Base-by-base conservation (phyloP, 2,888 invertebrate species). In the Watsonalla binaria region DNA sequence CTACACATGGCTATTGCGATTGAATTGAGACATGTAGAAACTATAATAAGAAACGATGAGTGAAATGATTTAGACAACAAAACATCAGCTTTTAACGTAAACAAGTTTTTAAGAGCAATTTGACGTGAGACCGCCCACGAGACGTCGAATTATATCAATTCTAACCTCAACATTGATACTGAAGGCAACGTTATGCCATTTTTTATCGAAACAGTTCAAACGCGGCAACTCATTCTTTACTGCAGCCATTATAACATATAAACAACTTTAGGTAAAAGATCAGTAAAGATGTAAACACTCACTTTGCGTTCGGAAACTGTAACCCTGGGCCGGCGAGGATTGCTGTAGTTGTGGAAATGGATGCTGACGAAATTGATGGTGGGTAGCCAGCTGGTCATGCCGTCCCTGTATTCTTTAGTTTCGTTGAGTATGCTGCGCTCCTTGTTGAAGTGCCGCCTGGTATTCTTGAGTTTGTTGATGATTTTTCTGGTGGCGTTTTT, bases 301-400 rank as follows among this genome's bases (percentile, higher is more conserved):
- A 88, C 87, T 82, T 84, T 86, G 74, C 71, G 74, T 77, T 86
- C 84, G 50, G 82, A 77, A 56, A 81, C 72, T 45, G 80, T 70
- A 46, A 72, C 72, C 33, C 78, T 78, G 46, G 66, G 69, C 63
- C 72, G 75, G 45, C 64, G 60, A 45, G 63, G 59, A 46, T 70
- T 77, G 56, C 71, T 81, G 66, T 81, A 84, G 60, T 79, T 79
- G 65, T 78, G 82, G 64, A 80, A 82, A 65, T 87, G 86, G 49
- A 90, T 85, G 47, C 82, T 82, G 51, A 88, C 84, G 59, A 90
- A 90, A 68, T 86, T 90, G 53, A 86, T 85, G 15, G 84, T 76
- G 8, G 90, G 90, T 57, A 90, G 62, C 90, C 90, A 90, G 51
- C 59, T 68, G 1, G 88, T 84, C 81, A 84, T 88, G 6, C 88